Conservation (phyloP, 2,113 vertebrate species). For the Hypocryptadius cinnamomeus region DNA sequence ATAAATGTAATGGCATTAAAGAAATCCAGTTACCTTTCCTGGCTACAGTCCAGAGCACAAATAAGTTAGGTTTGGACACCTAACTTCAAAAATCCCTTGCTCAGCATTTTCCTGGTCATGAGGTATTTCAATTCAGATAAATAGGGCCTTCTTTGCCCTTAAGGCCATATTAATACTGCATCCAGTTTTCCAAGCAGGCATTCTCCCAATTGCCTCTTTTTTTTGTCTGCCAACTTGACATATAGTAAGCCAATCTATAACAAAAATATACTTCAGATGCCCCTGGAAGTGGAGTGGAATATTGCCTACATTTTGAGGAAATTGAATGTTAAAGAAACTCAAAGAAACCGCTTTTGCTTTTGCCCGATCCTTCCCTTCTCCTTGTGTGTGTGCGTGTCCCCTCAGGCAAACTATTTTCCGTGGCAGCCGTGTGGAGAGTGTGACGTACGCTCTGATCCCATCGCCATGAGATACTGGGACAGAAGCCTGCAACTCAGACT, state of each 20-base stretch:
- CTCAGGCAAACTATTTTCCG: background rate
- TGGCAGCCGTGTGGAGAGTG: background rate
- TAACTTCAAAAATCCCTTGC: background rate
- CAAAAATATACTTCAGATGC: background rate
- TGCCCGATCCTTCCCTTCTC: background rate
- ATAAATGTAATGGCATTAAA: slow-evolving; percentile 33
- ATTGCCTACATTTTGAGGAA: background rate
- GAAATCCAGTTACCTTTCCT: slow-evolving; percentile 38
- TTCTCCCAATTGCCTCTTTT: background rate
- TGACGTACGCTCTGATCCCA: background rate
- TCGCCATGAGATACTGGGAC: background rate
- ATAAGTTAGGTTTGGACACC: background rate
- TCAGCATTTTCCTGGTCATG: slow-evolving; percentile 5
- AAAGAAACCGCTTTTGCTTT: background rate
- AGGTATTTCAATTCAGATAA: slow-evolving; percentile 16
- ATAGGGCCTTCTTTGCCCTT: background rate
- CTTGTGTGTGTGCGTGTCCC: background rate
- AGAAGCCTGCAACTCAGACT: background rate
- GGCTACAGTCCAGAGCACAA: background rate
- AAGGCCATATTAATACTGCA: background rate
- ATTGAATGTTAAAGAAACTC: background rate
- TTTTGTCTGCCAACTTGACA: background rate
- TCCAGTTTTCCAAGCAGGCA: background rate
- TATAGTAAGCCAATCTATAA: background rate
- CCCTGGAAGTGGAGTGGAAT: background rate